A percentile compares a stretch with the other conserved stretches of the same genome.
Evolutionary conservation across 2,888 invertebrate species (phyloP).

Genomic region (Drosophila austrosaltans): DNA sequence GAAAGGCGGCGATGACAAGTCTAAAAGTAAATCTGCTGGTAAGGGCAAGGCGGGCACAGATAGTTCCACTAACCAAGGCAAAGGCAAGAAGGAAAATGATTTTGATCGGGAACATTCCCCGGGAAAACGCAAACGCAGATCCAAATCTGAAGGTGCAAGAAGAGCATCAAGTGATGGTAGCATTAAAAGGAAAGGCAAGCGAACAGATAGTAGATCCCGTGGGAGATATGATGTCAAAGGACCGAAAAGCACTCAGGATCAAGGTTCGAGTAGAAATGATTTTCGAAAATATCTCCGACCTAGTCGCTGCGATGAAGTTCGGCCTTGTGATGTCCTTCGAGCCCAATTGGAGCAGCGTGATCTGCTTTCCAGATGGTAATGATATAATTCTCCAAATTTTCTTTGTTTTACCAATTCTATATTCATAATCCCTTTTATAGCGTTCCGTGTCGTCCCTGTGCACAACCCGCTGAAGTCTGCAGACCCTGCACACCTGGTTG

Average conservation of each 20-base stretch:
- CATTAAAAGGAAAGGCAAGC: not conserved
- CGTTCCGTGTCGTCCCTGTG: constrained; percentile 4
- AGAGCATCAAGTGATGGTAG: not conserved
- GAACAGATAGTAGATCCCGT: constrained; percentile 1
- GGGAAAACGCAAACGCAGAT: not conserved
- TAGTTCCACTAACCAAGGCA: not conserved
- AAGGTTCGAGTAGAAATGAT: constrained; percentile 3
- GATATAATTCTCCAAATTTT: not conserved
- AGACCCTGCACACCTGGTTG: constrained; percentile 19
- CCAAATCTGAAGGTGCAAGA: constrained; percentile 1
- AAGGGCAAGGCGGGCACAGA: constrained; percentile 1
- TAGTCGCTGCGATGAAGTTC: constrained; percentile 62
- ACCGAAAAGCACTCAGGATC: constrained; percentile 24
- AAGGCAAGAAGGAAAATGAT: constrained; percentile 11
- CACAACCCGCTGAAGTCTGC: constrained; percentile 5
- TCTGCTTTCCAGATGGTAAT: constrained; percentile 50
- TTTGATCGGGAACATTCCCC: not conserved
- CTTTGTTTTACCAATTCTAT: not conserved
- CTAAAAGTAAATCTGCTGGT: constrained; percentile 10
- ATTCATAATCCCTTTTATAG: constrained; percentile 13
- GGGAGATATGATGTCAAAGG: constrained; percentile 28
- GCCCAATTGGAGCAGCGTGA: constrained; percentile 71
- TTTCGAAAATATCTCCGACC: constrained; percentile 18
- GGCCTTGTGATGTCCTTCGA: constrained; percentile 72
- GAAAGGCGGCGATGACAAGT: not conserved